Percentiles rank a stretch among this genome's conserved stretches.
These are phyloP conservation scores for Protodeltote pygarga DNA, from an alignment of 2,888 invertebrate species.

Conservation along the genomic window DNA sequence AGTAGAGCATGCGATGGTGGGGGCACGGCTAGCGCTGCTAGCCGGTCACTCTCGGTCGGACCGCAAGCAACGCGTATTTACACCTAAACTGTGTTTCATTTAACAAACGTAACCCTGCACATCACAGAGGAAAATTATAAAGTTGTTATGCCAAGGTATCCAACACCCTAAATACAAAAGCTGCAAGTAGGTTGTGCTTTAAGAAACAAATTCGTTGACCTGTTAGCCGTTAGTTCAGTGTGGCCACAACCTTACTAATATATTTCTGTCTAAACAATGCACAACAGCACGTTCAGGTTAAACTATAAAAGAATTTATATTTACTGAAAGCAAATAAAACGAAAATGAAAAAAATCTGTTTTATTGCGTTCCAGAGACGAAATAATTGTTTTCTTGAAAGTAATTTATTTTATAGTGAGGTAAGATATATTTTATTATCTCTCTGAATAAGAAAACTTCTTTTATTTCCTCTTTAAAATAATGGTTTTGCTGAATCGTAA, in stretches of 20 bases:
- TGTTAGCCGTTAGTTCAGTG: no score
- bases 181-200: no score
- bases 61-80: no score
- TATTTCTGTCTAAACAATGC: neutral
- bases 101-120: no score
- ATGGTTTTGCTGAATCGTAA: neutral
- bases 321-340: neutral
- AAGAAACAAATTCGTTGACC: no score
- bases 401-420: slow-evolving; percentile 2
- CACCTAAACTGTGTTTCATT: no score
- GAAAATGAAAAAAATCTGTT: neutral
- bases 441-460: slow-evolving; percentile 1
- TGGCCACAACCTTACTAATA: neutral
- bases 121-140: no score
- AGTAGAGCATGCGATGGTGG: no score
- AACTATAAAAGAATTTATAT: slow-evolving; percentile 2
- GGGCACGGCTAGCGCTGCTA: no score
- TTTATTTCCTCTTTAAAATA: neutral
- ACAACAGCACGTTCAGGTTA: neutral
- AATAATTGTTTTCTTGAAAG: slow-evolving; percentile 1
- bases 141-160: no score
- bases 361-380: neutral
- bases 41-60: no score
- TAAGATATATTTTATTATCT: slow-evolving; percentile 3
- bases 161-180: no score